Base-by-base conservation (phyloP, 2,797 vertebrate genomes). In the Parauchenoglanis punctatus region DNA sequence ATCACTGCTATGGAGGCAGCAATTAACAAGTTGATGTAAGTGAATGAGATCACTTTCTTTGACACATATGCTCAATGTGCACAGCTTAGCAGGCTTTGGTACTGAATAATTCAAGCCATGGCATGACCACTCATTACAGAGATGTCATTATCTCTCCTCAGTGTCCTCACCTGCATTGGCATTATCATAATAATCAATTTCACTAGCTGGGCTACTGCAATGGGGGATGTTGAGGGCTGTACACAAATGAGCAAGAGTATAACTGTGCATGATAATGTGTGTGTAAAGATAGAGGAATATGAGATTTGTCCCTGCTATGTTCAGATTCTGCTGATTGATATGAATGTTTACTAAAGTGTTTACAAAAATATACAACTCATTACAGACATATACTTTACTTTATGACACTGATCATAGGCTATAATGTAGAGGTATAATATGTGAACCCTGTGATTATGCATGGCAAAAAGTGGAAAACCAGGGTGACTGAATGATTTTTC, bases 71-170 rank as follows among this genome's bases (percentile, higher is more conserved):
- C 65, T 81, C 17, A 80, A 68, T 78, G 0, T 85, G 52, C 49
- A 56, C 35, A 83, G 25, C 44, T 67, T 63, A 78, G 84, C 67
- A 63, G 56, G 28, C 49, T 82, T 72, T 65, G 56, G 61, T 89
- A 63, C 80, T 91, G 91, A 94, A 95, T 95, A 93, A 94, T 94
- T 94, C 90, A 94, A 86, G 89, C 88, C 82, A 75, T 91, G 93
- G 92, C 89, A 91, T 91, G 89, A 90, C 87, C 89, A 90, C 88
- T 92, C 92, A 94, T 95, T 93, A 94, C 92, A 93, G 92, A 92
- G 83, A 92, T 92, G 91, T 92, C 91, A 92, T 90, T 89, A 84
- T 88, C 86, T 87, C 83, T 87, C 81, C 67, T 90, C 89, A 86
- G 85, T 91, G 92, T 83, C 77, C 91, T 68, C 61, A 89, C 80